These are phyloP conservation scores for Stenurella melanura DNA, from an alignment of 2,888 invertebrate genomes.

Conservation along the genomic window DNA sequence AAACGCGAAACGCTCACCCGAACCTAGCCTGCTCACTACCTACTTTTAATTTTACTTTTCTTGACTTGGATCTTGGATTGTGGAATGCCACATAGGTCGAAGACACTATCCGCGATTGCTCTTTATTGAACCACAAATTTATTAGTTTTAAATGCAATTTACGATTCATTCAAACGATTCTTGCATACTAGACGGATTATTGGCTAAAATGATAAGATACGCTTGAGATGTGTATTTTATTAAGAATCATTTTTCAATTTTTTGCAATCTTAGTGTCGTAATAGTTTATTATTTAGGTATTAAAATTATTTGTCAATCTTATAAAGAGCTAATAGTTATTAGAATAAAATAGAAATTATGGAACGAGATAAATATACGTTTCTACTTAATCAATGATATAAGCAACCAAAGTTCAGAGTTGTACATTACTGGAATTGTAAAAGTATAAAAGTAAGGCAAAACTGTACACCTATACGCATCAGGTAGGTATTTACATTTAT, in stretches of 20 bases:
- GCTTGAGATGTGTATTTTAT: neutral
- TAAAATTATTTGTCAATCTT: no score
- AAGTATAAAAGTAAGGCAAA: no score
- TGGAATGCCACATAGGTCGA: conserved; percentile 36
- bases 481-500: no score
- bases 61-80: conserved; percentile 8
- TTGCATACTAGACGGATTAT: neutral
- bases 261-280: no score
- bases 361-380: no score
- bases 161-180: neutral
- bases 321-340: no score
- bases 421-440: no score
- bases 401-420: no score
- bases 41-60: conserved; percentile 32
- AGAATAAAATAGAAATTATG: no score
- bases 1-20: conserved; percentile 24
- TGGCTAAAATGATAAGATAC: neutral
- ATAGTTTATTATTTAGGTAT: no score
- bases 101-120: conserved; percentile 12
- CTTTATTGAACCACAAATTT: neutral
- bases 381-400: no score
- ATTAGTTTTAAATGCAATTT: neutral
- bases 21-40: conserved; percentile 22
- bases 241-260: neutral
- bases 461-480: no score